Percentiles rank a stretch among this genome's conserved stretches.
These are phyloP conservation scores for Neogobius melanostomus DNA, from an alignment of 2,113 vertebrate species.

Conservation along the genomic window DNA sequence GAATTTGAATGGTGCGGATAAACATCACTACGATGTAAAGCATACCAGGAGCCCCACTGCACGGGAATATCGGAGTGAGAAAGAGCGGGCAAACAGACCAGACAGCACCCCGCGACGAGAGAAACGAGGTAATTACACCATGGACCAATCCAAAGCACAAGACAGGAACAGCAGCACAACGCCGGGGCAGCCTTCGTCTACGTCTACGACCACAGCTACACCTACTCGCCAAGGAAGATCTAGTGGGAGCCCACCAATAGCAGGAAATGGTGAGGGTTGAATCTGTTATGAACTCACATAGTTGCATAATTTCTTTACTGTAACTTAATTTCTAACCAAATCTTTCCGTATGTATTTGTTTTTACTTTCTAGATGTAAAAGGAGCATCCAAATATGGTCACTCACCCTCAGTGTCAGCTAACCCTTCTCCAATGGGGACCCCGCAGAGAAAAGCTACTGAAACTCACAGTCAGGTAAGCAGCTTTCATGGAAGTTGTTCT, in stretches of 20 bases:
- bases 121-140: constrained; percentile 80
- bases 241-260: constrained; percentile 87
- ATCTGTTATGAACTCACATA: background rate
- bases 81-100: constrained; percentile 78
- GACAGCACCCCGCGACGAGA: constrained; percentile 89
- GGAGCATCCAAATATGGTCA: constrained; percentile 84
- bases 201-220: constrained; percentile 81
- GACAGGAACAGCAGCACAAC: constrained; percentile 85
- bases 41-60: constrained; percentile 55
- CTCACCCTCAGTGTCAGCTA: constrained; percentile 86
- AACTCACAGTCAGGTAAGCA: constrained; percentile 88
- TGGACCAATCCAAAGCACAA: constrained; percentile 89
- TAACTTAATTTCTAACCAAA: background rate
- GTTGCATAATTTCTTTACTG: background rate
- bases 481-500: constrained; percentile 53
- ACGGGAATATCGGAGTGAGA: constrained; percentile 57
- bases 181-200: constrained; percentile 79
- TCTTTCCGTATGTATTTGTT: background rate
- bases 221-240: constrained; percentile 86
- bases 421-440: constrained; percentile 85
- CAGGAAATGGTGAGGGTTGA: constrained; percentile 81
- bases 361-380: constrained; percentile 81
- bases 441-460: constrained; percentile 88
- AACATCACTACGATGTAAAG: constrained; percentile 57
- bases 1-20: constrained; percentile 62